Evolutionary conservation across 2,797 vertebrate genomes (phyloP).

Genomic region (Lutjanus campechanus): DNA sequence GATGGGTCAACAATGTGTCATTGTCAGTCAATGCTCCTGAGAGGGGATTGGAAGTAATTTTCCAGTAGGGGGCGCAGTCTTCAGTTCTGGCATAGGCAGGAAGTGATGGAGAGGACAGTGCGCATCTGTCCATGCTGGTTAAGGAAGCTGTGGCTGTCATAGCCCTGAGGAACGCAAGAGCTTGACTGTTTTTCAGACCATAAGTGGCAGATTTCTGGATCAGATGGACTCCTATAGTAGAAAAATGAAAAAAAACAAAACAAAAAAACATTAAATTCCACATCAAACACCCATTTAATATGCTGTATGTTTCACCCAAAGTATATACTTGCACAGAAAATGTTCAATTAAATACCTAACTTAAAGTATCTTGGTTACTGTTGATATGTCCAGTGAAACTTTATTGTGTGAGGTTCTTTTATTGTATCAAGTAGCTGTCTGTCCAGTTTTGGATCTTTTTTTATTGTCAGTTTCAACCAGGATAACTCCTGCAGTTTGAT

Average conservation of each 20-base stretch:
- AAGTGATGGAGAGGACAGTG: slow-evolving; percentile 79
- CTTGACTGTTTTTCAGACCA: slow-evolving; percentile 78
- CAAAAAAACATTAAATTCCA: neutral
- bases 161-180: slow-evolving; percentile 75
- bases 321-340: too few relatives aligned
- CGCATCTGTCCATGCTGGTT: slow-evolving; percentile 72
- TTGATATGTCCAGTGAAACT: neutral
- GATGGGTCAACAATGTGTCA: neutral
- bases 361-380: neutral
- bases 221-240: slow-evolving; percentile 75
- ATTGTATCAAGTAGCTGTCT: neutral
- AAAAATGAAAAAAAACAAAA: slow-evolving; percentile 1
- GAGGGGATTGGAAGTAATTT: neutral
- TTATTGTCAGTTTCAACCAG: neutral
- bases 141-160: slow-evolving; percentile 77
- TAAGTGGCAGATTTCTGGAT: slow-evolving; percentile 72
- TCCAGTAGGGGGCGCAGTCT: slow-evolving; percentile 55
- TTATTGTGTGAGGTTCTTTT: neutral
- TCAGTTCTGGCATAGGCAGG: slow-evolving; percentile 81
- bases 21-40: neutral
- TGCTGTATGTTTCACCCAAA: neutral
- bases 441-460: neutral
- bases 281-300: neutral
- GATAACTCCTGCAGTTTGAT: neutral
- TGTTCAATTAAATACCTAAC: neutral